These are phyloP conservation scores for Daboia siamensis DNA, from an alignment of 2,113 vertebrate species.

Conservation along the genomic window DNA sequence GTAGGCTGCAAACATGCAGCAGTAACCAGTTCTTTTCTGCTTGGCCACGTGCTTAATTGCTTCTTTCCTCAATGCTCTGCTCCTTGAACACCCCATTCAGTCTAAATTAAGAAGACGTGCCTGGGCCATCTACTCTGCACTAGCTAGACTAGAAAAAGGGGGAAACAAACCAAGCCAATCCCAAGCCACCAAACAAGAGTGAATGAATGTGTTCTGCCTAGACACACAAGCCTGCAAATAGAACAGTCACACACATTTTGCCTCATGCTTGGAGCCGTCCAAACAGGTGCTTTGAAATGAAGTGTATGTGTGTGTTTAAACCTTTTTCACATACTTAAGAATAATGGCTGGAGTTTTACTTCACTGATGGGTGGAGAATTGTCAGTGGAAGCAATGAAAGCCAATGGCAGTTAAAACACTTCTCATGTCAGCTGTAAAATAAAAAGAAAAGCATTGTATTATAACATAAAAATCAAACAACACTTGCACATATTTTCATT, in stretches of 20 bases:
- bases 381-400: neutral
- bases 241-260: neutral
- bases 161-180: neutral
- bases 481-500: neutral
- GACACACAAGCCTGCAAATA: neutral
- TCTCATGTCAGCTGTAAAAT: neutral
- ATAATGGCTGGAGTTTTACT: neutral
- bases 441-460: neutral
- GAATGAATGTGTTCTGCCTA: neutral
- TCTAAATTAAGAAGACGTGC: neutral
- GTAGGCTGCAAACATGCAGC: neutral
- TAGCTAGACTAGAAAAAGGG: neutral
- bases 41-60: neutral
- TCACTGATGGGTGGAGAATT: neutral
- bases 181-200: neutral
- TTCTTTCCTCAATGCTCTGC: neutral
- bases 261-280: neutral
- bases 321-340: neutral
- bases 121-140: neutral
- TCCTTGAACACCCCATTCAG: neutral
- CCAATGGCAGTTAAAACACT: neutral
- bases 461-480: neutral
- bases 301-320: neutral
- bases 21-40: neutral
- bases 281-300: neutral